phyloP scores from a whole-genome alignment of 2,113 vertebrate genomes.

The Ciconia maguari region DNA sequence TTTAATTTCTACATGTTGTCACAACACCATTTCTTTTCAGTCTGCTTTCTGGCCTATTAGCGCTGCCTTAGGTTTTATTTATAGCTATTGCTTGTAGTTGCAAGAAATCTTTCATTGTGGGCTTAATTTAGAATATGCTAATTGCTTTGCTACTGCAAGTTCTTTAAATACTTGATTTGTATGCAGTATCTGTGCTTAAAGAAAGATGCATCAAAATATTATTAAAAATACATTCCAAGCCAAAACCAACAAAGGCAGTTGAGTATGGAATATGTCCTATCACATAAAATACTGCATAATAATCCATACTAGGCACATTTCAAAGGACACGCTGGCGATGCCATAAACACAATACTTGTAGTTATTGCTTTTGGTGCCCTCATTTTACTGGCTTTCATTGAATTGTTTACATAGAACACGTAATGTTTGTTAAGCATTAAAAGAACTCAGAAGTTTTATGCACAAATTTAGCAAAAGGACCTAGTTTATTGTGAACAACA shows the following conservation, averaged over 20 bases:
- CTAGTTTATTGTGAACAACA: neutral
- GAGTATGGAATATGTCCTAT: neutral
- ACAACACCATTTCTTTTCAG: conserved; percentile 56
- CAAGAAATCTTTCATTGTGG: conserved; percentile 42
- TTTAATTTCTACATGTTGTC: conserved; percentile 68
- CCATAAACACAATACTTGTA: neutral
- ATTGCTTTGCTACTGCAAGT: conserved; percentile 44
- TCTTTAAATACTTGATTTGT: conserved; percentile 13
- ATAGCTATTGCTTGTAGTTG: conserved; percentile 49
- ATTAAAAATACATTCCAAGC: neutral
- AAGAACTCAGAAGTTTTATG: neutral
- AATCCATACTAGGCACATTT: neutral
- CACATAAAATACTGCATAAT: neutral
- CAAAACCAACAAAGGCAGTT: neutral
- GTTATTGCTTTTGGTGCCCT: neutral
- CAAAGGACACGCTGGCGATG: accelerated
- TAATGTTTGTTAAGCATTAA: neutral
- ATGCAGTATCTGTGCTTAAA: neutral
- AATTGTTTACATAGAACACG: neutral
- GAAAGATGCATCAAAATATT: neutral
- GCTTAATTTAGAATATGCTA: conserved; percentile 50
- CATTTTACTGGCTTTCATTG: neutral
- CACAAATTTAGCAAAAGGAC: neutral
- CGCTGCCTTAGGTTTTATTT: conserved; percentile 35
- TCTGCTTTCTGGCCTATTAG: conserved; percentile 67